Conservation (phyloP, 2,113 vertebrate species). For the Phalacrocorax carbo region DNA sequence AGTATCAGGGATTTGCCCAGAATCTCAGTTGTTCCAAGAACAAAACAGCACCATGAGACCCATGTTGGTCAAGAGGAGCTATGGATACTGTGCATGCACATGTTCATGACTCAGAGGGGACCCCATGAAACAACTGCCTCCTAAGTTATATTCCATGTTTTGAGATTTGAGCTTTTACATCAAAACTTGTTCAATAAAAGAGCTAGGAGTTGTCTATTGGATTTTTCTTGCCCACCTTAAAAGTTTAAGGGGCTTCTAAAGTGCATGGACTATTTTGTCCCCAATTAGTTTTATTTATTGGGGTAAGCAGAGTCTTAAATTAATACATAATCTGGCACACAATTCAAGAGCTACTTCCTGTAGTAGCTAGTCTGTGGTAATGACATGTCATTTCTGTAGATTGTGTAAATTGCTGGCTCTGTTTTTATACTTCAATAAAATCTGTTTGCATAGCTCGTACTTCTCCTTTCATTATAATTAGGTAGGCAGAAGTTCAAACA, state of each 20-base stretch:
- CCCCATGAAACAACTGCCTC: background rate
- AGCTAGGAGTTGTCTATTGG: background rate
- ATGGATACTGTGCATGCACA: accelerated
- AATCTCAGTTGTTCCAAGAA: background rate
- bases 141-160: background rate
- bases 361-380: constrained; percentile 33
- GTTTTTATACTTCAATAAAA: constrained; percentile 53
- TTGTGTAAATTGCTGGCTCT: constrained; percentile 31
- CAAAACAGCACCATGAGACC: background rate
- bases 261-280: background rate
- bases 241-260: background rate
- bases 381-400: constrained; percentile 45
- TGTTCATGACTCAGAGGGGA: background rate
- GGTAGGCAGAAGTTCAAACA: constrained; percentile 33
- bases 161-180: background rate
- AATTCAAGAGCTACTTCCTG: constrained; percentile 42
- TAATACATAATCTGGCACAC: constrained; percentile 12
- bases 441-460: constrained; percentile 13
- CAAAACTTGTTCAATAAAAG: background rate
- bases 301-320: background rate
- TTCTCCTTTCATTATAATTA: constrained; percentile 36
- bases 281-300: background rate
- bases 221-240: background rate
- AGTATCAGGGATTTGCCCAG: background rate
- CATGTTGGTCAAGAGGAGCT: background rate